Conservation (phyloP, 2,888 invertebrate genomes). For the Diploptera punctata region DNA sequence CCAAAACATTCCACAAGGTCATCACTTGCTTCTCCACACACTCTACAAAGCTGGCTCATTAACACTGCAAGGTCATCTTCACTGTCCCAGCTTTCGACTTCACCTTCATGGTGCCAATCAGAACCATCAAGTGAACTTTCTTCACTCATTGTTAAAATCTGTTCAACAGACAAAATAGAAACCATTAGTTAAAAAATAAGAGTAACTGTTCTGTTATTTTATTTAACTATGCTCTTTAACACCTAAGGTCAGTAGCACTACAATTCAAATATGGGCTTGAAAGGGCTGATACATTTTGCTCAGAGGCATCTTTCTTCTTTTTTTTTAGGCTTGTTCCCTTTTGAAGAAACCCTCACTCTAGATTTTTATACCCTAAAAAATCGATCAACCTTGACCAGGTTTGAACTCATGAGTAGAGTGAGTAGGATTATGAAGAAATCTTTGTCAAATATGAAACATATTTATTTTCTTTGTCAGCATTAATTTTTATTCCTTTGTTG, state of each 20-base stretch:
- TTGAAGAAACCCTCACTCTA: too few species aligned
- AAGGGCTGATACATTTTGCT: too few species aligned
- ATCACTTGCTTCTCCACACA: conserved; percentile 29
- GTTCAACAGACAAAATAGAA: background rate
- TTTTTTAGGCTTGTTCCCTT: too few species aligned
- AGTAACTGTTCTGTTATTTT: background rate
- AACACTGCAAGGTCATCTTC: conserved; percentile 19
- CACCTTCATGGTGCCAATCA: conserved; percentile 6
- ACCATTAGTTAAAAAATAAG: background rate
- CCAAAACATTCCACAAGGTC: conserved; percentile 32
- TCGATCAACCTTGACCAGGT: background rate
- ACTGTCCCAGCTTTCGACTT: background rate
- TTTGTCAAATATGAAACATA: too few species aligned
- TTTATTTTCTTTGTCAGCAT: too few species aligned
- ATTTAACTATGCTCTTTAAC: too few species aligned
- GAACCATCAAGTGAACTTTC: conserved; percentile 7
- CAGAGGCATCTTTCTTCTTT: too few species aligned
- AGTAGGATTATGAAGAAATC: background rate
- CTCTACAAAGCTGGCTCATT: conserved; percentile 31
- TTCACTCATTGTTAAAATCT: background rate
- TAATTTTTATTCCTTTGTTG: too few species aligned
- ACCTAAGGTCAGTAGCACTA: too few species aligned
- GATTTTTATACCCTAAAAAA: too few species aligned
- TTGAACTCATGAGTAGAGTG: background rate
- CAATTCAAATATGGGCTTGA: too few species aligned